These are phyloP conservation scores for Lota lota DNA, from an alignment of 2,113 vertebrate species.

Conservation along the genomic window DNA sequence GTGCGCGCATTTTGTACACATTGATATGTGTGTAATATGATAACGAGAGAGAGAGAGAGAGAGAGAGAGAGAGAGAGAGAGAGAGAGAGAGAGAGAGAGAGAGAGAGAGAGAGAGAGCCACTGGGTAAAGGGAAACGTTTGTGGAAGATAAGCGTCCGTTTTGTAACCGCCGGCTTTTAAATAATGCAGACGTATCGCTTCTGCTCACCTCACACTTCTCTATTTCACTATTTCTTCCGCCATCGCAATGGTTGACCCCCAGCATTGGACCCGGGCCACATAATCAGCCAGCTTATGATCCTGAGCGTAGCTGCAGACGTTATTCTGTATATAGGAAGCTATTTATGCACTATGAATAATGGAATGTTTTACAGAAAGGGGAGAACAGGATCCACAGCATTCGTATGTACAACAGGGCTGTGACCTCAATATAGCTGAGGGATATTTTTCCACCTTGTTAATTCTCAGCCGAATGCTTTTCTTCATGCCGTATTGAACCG, in stretches of 20 bases:
- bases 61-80: too few species aligned
- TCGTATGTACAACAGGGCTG: slow-evolving; percentile 13
- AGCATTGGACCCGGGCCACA: background rate
- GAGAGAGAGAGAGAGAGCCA: too few species aligned
- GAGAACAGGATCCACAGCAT: slow-evolving; percentile 20
- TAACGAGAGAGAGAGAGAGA: too few species aligned
- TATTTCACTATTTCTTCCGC: background rate
- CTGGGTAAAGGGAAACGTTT: too few species aligned
- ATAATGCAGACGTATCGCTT: slow-evolving; percentile 16
- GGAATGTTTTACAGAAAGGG: slow-evolving; percentile 13
- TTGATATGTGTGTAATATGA: too few species aligned
- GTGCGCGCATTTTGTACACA: too few species aligned
- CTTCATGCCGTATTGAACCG: slow-evolving; percentile 43
- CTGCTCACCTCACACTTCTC: background rate
- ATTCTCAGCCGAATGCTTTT: slow-evolving; percentile 24
- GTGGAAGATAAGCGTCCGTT: background rate
- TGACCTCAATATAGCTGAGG: slow-evolving; percentile 21
- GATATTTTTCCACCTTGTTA: slow-evolving; percentile 28
- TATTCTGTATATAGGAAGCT: slow-evolving; percentile 2
- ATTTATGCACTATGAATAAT: slow-evolving; percentile 48
- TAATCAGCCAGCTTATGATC: slow-evolving; percentile 20
- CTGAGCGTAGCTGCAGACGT: slow-evolving; percentile 29
- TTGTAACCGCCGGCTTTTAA: slow-evolving; percentile 4
- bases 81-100: too few species aligned
- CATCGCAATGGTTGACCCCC: slow-evolving; percentile 28